A percentile compares a stretch with the other conserved stretches of the same genome.
phyloP scores from a whole-genome alignment of 2,113 vertebrate genomes.

The Gopherus evgoodei region DNA sequence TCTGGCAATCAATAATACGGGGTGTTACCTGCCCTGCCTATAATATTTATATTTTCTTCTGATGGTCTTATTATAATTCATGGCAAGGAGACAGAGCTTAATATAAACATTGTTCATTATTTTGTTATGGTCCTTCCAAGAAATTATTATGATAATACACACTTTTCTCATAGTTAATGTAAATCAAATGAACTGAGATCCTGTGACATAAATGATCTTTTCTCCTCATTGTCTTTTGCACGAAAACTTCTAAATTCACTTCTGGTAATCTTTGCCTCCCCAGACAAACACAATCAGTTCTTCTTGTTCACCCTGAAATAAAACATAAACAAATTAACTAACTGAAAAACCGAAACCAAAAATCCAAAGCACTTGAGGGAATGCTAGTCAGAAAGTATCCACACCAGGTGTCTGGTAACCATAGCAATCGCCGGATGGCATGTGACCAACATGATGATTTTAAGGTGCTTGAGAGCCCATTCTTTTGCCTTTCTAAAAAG shows the following conservation, averaged over 20 bases:
- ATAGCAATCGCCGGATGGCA: constrained; percentile 50
- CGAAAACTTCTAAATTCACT: neutral
- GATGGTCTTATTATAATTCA: neutral
- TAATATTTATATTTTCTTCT: neutral
- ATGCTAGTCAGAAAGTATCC: constrained; percentile 32
- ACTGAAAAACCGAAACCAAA: neutral
- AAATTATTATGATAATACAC: neutral
- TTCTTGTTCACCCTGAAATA: neutral
- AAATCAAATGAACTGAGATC: neutral
- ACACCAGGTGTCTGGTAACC: constrained; percentile 66
- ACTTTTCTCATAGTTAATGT: neutral
- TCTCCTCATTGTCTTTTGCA: neutral
- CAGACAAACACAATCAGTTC: neutral
- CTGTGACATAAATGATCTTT: accelerated
- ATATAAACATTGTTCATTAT: neutral
- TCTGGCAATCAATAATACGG: accelerated
- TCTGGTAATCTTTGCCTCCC: neutral
- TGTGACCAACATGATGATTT: constrained; percentile 48
- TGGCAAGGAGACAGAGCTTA: neutral
- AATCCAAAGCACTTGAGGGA: constrained; percentile 25
- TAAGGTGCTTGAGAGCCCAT: constrained; percentile 22
- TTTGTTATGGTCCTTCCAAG: neutral
- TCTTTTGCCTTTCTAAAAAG: neutral
- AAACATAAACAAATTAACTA: neutral
- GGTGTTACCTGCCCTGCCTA: accelerated